phyloP scores from a whole-genome alignment of 92 coral and sea anemone genomes.

The Diadumene lineata region DNA sequence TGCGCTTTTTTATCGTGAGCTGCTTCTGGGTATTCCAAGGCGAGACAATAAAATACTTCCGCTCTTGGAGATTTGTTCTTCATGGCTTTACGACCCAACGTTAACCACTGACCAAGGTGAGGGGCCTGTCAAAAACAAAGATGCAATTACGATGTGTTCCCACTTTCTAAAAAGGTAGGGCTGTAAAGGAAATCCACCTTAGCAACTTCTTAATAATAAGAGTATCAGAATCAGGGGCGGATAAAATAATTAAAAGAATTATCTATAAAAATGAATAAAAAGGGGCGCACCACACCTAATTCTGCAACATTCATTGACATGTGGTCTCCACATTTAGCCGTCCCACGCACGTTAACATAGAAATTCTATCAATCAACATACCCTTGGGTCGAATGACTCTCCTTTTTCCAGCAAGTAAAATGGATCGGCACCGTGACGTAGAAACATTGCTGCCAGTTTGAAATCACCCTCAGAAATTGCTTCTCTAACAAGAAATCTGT shows the following conservation, averaged over 20 bases:
- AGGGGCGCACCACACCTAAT: too few relatives aligned
- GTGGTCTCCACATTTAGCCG: too few relatives aligned
- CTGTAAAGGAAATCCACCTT: too few relatives aligned
- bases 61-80: conserved; percentile 32
- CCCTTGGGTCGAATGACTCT: conserved; percentile 22
- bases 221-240: too few relatives aligned
- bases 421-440: conserved; percentile 59
- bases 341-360: too few relatives aligned
- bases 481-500: conserved; percentile 56
- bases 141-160: neutral
- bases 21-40: conserved; percentile 53
- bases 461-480: conserved; percentile 53
- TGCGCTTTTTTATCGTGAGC: conserved; percentile 24
- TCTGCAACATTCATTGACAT: too few relatives aligned
- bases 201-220: too few relatives aligned
- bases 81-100: conserved; percentile 46
- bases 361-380: conserved; percentile 6
- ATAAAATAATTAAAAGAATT: too few relatives aligned
- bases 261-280: too few relatives aligned
- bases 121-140: conserved; percentile 1
- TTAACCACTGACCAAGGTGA: conserved; percentile 24
- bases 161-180: too few relatives aligned
- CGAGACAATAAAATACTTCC: conserved; percentile 40
- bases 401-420: conserved; percentile 39
- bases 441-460: conserved; percentile 50